Conservation (phyloP, 2,888 invertebrate genomes). For the Odontothrips loti region DNA sequence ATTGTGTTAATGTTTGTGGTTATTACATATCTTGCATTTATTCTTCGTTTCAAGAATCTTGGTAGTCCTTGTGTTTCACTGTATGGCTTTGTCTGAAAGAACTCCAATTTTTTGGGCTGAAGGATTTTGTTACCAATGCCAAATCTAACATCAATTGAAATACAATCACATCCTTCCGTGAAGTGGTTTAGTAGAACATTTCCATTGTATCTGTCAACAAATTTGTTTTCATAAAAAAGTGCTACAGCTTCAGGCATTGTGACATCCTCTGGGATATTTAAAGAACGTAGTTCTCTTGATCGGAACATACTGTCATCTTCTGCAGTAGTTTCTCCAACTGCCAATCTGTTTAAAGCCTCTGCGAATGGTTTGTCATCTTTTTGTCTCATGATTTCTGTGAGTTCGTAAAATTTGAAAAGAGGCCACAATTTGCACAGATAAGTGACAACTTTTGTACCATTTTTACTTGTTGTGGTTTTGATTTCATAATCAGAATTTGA, state of each 20-base stretch:
- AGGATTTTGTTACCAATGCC: neutral
- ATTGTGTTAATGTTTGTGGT: slow-evolving; percentile 32
- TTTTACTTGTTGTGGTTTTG: neutral
- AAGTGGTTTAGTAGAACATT: neutral
- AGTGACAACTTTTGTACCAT: neutral
- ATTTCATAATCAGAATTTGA: neutral
- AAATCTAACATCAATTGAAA: neutral
- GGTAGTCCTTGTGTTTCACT: slow-evolving; percentile 34
- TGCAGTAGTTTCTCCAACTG: slow-evolving; percentile 31
- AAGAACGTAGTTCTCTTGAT: neutral
- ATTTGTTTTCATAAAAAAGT: neutral
- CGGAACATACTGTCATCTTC: neutral
- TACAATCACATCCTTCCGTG: neutral
- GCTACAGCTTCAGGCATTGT: neutral
- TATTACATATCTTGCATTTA: slow-evolving; percentile 33
- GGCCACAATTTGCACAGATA: slow-evolving; percentile 33
- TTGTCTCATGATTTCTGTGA: slow-evolving; percentile 39
- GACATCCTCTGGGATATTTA: neutral
- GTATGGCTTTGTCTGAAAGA: neutral
- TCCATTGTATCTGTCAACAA: neutral
- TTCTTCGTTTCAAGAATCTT: slow-evolving; percentile 31
- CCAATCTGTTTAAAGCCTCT: slow-evolving; percentile 33
- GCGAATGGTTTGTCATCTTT: slow-evolving; percentile 36
- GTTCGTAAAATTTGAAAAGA: slow-evolving; percentile 33
- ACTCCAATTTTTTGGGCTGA: neutral